Conservation (phyloP, 2,888 invertebrate genomes). For the Tenthredo amoena region DNA sequence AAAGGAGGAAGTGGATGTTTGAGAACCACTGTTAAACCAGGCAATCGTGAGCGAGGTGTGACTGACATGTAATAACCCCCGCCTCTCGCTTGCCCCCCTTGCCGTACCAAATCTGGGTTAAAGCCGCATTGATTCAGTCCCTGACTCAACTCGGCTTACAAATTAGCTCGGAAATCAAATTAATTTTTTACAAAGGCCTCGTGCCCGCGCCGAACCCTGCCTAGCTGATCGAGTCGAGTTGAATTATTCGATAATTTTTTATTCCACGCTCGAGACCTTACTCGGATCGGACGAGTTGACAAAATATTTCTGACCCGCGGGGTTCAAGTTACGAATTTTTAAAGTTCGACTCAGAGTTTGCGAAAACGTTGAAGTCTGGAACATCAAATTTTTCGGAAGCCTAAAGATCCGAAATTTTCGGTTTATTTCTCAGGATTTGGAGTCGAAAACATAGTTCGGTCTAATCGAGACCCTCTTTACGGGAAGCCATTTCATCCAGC, state of each 20-base stretch:
- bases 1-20: constrained; percentile 24
- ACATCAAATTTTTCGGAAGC: too few species aligned
- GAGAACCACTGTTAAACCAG: constrained; percentile 46
- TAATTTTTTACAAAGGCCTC: constrained; percentile 55
- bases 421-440: too few species aligned
- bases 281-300: not conserved
- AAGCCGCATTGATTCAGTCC: constrained; percentile 53
- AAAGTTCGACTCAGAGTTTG: too few species aligned
- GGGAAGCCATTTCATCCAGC: too few species aligned
- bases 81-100: constrained; percentile 44
- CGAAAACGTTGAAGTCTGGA: too few species aligned
- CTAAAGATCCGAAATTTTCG: too few species aligned
- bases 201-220: constrained; percentile 23
- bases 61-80: constrained; percentile 70
- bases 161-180: constrained; percentile 62
- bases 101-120: constrained; percentile 58
- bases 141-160: constrained; percentile 58
- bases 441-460: too few species aligned
- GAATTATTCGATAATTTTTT: constrained; percentile 37
- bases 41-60: constrained; percentile 65
- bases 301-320: not conserved
- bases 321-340: too few species aligned
- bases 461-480: too few species aligned
- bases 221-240: constrained; percentile 39
- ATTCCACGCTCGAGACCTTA: not conserved